Conservation (phyloP, 2,888 invertebrate genomes). For the Apamea anceps region DNA sequence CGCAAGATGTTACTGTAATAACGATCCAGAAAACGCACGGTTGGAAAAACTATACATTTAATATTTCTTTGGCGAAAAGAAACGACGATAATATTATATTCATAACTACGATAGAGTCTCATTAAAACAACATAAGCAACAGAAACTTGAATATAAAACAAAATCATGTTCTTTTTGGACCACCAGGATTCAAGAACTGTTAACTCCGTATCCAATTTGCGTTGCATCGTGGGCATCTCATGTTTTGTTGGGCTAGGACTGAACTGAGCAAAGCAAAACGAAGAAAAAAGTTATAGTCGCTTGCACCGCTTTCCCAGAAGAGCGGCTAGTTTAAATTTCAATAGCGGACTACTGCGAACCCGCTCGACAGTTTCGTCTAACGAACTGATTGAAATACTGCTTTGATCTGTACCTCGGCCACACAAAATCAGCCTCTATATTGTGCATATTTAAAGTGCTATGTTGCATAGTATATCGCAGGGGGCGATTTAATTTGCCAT, state of each 20-base stretch:
- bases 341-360: conserved; percentile 86
- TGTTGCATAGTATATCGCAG: conserved; percentile 42
- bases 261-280: conserved; percentile 68
- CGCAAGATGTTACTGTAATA: background rate
- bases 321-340: conserved; percentile 88
- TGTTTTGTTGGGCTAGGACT: conserved; percentile 81
- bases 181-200: conserved; percentile 46
- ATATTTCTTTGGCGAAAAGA: background rate
- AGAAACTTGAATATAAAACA: background rate
- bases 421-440: conserved; percentile 65
- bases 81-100: conserved; percentile 1
- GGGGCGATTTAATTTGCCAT: conserved; percentile 57
- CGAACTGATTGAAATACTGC: conserved; percentile 87
- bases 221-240: conserved; percentile 69
- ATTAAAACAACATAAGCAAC: background rate
- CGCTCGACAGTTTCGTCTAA: conserved; percentile 83
- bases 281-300: conserved; percentile 72
- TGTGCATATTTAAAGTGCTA: conserved; percentile 46
- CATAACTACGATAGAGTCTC: background rate
- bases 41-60: background rate
- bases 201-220: conserved; percentile 68
- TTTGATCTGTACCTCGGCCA: conserved; percentile 77
- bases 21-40: background rate
- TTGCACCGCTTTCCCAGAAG: conserved; percentile 81
- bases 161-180: conserved; percentile 38